Evolutionary conservation across 2,888 invertebrate genomes (phyloP), one percentile per base, ranked within the genome.

Genomic region (Fabriciana adippe): DNA sequence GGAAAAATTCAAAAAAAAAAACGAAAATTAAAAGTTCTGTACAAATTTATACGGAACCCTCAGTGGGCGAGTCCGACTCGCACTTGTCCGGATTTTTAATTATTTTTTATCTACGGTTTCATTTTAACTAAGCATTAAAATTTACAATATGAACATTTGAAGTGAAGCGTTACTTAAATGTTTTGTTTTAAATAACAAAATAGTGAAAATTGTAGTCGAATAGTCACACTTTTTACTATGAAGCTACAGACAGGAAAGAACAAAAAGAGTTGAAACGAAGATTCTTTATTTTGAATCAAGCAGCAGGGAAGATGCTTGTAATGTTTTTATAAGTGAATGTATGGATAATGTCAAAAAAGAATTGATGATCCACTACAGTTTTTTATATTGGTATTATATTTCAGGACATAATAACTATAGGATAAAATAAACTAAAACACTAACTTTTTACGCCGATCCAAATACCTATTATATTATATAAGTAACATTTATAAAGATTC

Each of bases 231-330:
- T 67, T 55, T 64, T 64, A 67, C 57, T 59, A 59, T 53, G 53
- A 59, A 64, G 57, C 47, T 54, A 45, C 54, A 67, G 64, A 67
- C 67, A 59, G 57, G 55, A 54, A 64, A 54, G n/a, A 64, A 53
- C 35, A 64, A 67, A 64, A 67, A 59, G 48, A 66, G 61, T 41
- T 26, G 18, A 35, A 51, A 64, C 35, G 48, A 51, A 55, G 21
- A 18, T 64, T 64, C 50, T 64, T 64, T 56, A 64, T 55, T 64
- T 64, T 64, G 45, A 64, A 64, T 61, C 48, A 64, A 55, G 64
- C 56, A 56, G 31, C 50, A 11, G 35, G 35, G 31, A 18, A 45
- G 55, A 55, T 26, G 55, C 45, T 64, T 48, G 50, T 50, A 31
- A 64, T 56, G 56, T 56, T 55, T 51, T 54, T 48, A 55, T 47